phyloP scores from a whole-genome alignment of 2,797 vertebrate genomes.

The Eidolon dupreanum region DNA sequence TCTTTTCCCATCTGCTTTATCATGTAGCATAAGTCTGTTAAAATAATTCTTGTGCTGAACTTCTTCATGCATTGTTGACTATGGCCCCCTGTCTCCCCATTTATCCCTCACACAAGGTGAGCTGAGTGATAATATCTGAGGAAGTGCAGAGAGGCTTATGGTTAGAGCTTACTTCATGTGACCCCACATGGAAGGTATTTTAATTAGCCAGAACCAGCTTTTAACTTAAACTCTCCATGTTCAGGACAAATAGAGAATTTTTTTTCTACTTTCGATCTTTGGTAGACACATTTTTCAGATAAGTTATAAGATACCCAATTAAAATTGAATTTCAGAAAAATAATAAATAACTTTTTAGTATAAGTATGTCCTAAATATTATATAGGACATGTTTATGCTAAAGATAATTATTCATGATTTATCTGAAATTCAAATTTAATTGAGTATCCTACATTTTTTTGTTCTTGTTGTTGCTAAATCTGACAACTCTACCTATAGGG shows the following conservation, averaged over 20 bases:
- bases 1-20: slow-evolving; percentile 21
- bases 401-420: background rate
- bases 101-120: background rate
- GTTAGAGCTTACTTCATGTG: background rate
- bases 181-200: background rate
- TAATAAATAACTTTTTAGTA: background rate
- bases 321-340: slow-evolving; percentile 40
- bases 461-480: background rate
- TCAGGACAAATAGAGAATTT: background rate
- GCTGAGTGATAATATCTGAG: background rate
- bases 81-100: fast-evolving
- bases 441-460: background rate
- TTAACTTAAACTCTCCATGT: background rate
- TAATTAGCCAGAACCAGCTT: background rate
- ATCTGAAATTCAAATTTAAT: slow-evolving; percentile 18
- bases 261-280: slow-evolving; percentile 9
- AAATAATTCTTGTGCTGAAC: background rate
- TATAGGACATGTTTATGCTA: background rate
- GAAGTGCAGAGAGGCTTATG: background rate
- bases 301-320: background rate
- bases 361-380: background rate
- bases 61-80: background rate
- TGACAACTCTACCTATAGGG: background rate
- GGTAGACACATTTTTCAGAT: background rate
- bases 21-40: background rate